Evolutionary conservation across 2,888 invertebrate species (phyloP).

Genomic region (Amphipyra tragopoginis): DNA sequence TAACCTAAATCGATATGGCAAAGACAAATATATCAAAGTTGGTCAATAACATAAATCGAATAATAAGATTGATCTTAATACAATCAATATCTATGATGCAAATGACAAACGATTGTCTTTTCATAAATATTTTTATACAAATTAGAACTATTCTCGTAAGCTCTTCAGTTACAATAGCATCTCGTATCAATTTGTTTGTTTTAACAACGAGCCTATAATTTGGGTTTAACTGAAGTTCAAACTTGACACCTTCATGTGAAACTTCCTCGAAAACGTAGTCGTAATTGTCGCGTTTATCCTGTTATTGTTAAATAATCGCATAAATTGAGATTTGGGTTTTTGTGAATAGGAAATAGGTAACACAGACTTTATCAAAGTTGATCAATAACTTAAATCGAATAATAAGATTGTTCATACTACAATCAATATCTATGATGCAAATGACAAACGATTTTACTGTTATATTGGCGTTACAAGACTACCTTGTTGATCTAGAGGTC

Average conservation of each 20-base stretch:
- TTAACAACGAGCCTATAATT: slow-evolving; percentile 39
- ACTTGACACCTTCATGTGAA: slow-evolving; percentile 15
- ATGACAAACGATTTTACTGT: slow-evolving; percentile 7
- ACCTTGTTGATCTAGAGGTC: too few species aligned
- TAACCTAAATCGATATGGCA: too few species aligned
- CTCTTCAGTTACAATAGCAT: slow-evolving; percentile 10
- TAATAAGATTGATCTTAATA: too few species aligned
- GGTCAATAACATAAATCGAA: not conserved
- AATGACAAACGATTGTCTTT: slow-evolving; percentile 10
- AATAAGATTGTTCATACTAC: too few species aligned
- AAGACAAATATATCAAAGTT: not conserved
- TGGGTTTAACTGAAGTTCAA: slow-evolving; percentile 19
- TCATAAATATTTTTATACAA: slow-evolving; percentile 22
- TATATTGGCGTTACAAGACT: too few species aligned
- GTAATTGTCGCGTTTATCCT: slow-evolving; percentile 2
- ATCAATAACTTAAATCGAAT: not conserved
- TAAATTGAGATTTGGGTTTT: too few species aligned
- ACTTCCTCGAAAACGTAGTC: slow-evolving; percentile 41
- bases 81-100: slow-evolving; percentile 4
- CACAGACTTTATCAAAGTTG: not conserved
- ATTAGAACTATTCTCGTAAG: slow-evolving; percentile 19
- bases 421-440: slow-evolving; percentile 9
- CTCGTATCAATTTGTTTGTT: slow-evolving; percentile 23
- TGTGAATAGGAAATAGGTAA: too few species aligned
- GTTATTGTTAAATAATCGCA: too few species aligned